Conservation (phyloP, 64 coral and sea anemone genomes). For the Hydrozoanthus tunicans region DNA sequence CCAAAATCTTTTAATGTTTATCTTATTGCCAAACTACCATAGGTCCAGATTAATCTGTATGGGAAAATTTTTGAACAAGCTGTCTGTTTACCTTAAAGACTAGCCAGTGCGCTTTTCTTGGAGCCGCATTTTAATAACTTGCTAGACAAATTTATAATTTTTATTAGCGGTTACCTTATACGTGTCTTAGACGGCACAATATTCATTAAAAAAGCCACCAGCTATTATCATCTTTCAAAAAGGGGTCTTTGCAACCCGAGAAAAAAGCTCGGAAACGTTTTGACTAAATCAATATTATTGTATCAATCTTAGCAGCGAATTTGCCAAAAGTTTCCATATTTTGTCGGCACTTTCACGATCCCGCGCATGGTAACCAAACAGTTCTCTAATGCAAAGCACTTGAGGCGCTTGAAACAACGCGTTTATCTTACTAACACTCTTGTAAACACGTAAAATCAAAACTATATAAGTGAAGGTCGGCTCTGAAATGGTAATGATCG, state of each 20-base stretch:
- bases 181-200: conserved; percentile 8
- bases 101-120: conserved; percentile 4
- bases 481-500: conserved; percentile 41
- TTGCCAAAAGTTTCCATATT: background rate
- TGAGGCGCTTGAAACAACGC: conserved; percentile 22
- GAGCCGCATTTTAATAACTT: conserved; percentile 35
- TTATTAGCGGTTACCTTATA: conserved; percentile 12
- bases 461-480: background rate
- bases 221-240: background rate
- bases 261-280: background rate
- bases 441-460: conserved; percentile 6
- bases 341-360: background rate
- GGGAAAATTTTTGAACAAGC: conserved; percentile 24
- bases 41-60: conserved; percentile 29
- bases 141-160: conserved; percentile 28
- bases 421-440: background rate
- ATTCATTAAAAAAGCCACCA: background rate
- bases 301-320: background rate
- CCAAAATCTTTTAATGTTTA: background rate
- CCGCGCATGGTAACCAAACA: conserved; percentile 8
- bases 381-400: conserved; percentile 18
- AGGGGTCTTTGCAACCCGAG: background rate
- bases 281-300: background rate
- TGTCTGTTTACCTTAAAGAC: background rate
- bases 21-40: background rate